Conservation (phyloP, 2,888 invertebrate genomes). For the Hydrotaea diabolus region DNA sequence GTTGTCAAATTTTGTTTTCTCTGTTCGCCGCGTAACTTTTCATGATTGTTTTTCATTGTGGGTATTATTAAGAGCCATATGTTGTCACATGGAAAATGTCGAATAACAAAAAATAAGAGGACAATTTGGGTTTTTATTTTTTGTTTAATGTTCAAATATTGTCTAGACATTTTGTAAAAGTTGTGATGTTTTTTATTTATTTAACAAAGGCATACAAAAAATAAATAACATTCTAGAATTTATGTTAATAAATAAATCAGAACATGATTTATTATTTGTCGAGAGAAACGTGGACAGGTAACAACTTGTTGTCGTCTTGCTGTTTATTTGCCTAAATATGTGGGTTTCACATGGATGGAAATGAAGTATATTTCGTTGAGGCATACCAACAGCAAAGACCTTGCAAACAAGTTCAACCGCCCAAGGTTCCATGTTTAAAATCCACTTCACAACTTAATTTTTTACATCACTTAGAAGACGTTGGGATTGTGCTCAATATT, state of each 20-base stretch:
- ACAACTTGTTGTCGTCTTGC: no score
- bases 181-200: neutral
- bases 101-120: neutral
- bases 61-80: conserved; percentile 13
- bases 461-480: no score
- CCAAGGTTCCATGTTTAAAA: no score
- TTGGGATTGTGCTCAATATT: no score
- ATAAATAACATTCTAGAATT: neutral
- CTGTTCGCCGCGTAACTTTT: neutral
- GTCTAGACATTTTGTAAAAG: conserved; percentile 58
- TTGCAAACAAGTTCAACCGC: no score
- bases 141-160: conserved; percentile 43
- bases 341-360: no score
- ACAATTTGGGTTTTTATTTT: neutral
- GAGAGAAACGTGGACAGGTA: no score
- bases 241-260: neutral
- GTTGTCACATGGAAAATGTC: neutral
- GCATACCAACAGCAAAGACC: no score
- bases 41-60: neutral
- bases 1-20: neutral
- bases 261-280: no score
- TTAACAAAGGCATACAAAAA: neutral
- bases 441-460: no score
- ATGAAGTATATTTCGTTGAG: no score
- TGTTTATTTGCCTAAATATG: no score